Percentiles rank a stretch among this genome's conserved stretches.
Evolutionary conservation across 2,888 invertebrate genomes (phyloP).

Genomic region (Malachius bipustulatus): DNA sequence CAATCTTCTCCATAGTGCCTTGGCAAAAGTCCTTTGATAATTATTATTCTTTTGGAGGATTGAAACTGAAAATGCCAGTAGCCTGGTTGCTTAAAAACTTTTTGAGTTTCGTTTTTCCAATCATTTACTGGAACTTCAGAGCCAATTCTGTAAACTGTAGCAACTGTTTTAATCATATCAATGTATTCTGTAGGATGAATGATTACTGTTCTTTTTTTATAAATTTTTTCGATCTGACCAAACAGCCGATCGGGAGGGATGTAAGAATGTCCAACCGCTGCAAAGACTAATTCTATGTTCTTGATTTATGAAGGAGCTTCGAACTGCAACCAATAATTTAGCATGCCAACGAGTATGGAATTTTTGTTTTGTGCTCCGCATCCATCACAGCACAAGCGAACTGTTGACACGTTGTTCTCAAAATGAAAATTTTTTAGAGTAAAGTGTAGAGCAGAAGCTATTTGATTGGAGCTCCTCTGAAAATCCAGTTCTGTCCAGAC

Average conservation of each 20-base stretch:
- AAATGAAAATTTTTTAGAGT: background rate
- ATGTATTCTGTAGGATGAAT: background rate
- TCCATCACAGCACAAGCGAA: background rate
- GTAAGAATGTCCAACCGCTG: background rate
- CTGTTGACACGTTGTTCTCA: background rate
- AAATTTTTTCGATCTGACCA: background rate
- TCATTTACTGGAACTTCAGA: background rate
- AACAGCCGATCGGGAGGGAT: background rate
- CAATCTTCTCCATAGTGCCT: no score
- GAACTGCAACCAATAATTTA: background rate
- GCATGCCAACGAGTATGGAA: background rate
- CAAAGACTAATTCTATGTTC: background rate
- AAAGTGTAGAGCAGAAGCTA: background rate
- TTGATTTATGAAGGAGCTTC: background rate
- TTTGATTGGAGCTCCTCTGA: background rate
- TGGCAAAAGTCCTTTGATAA: no score
- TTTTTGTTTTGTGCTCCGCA: background rate
- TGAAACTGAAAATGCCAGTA: no score
- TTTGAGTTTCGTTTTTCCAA: constrained; percentile 4
- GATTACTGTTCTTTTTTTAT: background rate
- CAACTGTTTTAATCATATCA: background rate
- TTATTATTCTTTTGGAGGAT: no score
- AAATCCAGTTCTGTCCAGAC: background rate
- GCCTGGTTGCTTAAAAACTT: no score
- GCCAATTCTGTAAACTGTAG: background rate